Evolutionary conservation across 2,888 invertebrate species (phyloP).

Genomic region (Hypercompe scribonia): DNA sequence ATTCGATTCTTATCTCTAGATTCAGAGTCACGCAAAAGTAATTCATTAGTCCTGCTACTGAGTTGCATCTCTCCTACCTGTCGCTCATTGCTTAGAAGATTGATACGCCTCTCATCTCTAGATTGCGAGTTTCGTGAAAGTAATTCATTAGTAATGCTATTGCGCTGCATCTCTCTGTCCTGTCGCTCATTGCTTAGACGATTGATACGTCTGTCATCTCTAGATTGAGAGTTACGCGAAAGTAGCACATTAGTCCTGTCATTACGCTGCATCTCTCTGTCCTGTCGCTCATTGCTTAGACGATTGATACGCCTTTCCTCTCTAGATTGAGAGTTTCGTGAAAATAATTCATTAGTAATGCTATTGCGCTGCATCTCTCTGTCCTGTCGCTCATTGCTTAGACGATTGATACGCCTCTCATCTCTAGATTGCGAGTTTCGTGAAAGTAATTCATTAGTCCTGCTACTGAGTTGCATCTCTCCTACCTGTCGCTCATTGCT

Average conservation of each 20-base stretch:
- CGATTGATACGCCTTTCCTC: constrained; percentile 15
- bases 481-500: constrained; percentile 24
- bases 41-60: constrained; percentile 26
- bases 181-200: too few relatives aligned
- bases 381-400: constrained; percentile 23
- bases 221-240: constrained; percentile 18
- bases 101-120: constrained; percentile 19
- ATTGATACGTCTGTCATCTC: constrained; percentile 17
- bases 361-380: constrained; percentile 24
- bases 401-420: constrained; percentile 12
- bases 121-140: constrained; percentile 15
- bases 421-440: constrained; percentile 19
- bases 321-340: constrained; percentile 19
- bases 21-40: constrained; percentile 14
- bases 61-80: constrained; percentile 17
- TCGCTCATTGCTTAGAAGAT: constrained; percentile 25
- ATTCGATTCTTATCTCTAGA: constrained; percentile 19
- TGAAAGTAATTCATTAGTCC: constrained; percentile 13
- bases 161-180: constrained; percentile 14
- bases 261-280: constrained; percentile 32
- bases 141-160: constrained; percentile 26
- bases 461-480: constrained; percentile 25
- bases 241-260: constrained; percentile 18
- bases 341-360: constrained; percentile 13
- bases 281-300: constrained; percentile 24